A percentile compares a stretch with the other conserved stretches of the same genome.
Evolutionary conservation across 2,113 vertebrate genomes (phyloP).

Genomic region (Dicrurus megarhynchus): DNA sequence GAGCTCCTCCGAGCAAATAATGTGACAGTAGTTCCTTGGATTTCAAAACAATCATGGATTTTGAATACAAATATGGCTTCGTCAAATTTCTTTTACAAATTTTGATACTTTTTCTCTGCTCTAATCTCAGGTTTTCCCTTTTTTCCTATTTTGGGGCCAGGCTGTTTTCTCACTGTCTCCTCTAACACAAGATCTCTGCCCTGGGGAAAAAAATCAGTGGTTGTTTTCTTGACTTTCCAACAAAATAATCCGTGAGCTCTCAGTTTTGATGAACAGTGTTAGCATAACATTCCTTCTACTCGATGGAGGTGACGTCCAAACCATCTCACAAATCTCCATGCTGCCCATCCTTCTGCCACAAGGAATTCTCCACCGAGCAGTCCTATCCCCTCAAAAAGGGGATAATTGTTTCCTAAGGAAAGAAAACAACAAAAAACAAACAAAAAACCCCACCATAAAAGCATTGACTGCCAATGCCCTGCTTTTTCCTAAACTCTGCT

Average conservation of each 20-base stretch:
- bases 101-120: not conserved
- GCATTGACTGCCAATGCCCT: not conserved
- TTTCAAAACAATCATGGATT: not conserved
- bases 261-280: not conserved
- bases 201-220: not conserved
- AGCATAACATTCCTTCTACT: not conserved
- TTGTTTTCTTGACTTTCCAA: not conserved
- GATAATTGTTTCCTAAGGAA: not conserved
- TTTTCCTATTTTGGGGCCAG: not conserved
- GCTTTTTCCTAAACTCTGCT: not conserved
- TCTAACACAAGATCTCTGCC: not conserved
- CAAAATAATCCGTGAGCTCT: not conserved
- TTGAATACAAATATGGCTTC: not conserved
- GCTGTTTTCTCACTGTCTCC: not conserved
- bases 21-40: not conserved
- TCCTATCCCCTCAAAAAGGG: not conserved
- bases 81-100: not conserved
- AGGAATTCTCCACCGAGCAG: not conserved
- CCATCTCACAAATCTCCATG: not conserved
- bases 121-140: not conserved
- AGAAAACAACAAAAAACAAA: not conserved
- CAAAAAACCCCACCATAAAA: not conserved
- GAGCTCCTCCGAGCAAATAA: not conserved
- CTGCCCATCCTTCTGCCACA: not conserved
- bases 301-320: not conserved